Evolutionary conservation across 1,140 invertebrate genomes (phyloP), one percentile per base, ranked within the genome.

Genomic region (Mercenaria mercenaria): DNA sequence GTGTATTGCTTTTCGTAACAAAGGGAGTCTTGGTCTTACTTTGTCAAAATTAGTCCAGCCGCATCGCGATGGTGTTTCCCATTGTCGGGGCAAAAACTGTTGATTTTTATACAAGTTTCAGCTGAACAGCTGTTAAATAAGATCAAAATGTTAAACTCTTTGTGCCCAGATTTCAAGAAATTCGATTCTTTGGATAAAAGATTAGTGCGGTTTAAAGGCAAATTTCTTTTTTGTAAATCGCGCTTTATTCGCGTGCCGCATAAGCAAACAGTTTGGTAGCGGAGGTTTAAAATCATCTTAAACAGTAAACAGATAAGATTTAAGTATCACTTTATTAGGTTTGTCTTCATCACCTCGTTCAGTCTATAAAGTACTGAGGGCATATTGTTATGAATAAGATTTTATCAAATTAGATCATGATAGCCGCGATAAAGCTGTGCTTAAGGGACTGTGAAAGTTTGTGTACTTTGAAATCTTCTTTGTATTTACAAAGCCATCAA

Each of bases 231-330:
- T 26, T 64, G 37, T 13, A 56, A 50, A 26, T 37, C 39, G 34
- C 13, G 10, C 47, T 47, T 56, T 69, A 50, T 52, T 74, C 64
- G 83, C 83, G 83, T 85, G 83, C 61, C 83, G 41, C n/a, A 26
- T 52, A 23, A 64, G 80, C 59, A 82, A 82, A 82, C 52, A 80
- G 34, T 39, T 26, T 34, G 15, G 76, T 0, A 26, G 29, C 47
- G 18, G 29, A 13, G 47, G 76, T 6, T 52, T 52, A 37, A 84
- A 47, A 3, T 84, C 26, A 69, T 37, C 37, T 47, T 43, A 67
- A 82, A 37, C 80, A 37, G 52, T 82, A 52, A 52, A 72, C 43
- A 84, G 61, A 84, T 74, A 69, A 72, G 52, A 84, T 50, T 34
- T 50, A 72, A 52, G 39, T 69, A 37, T 72, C 67, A 41, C 39